Evolutionary conservation across 1,140 invertebrate species (phyloP).

Genomic region (Zaprionus inermis): DNA sequence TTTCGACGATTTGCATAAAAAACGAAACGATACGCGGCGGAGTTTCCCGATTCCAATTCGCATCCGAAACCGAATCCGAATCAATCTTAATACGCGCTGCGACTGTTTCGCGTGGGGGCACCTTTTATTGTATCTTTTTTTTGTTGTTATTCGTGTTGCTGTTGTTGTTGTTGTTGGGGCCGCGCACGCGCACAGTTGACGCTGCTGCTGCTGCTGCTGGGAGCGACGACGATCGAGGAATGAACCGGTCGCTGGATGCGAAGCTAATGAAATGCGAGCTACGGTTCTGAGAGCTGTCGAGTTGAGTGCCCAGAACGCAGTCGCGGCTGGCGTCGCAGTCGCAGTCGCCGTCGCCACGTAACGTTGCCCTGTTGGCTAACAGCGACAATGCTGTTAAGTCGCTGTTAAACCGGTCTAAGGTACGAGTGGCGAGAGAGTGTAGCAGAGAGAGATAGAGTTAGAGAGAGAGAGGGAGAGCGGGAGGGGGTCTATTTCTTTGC

Average conservation of each 20-base stretch:
- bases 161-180: slow-evolving; percentile 28
- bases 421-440: slow-evolving; percentile 6
- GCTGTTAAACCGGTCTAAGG: slow-evolving; percentile 67
- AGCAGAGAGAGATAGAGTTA: not conserved
- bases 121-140: slow-evolving; percentile 28
- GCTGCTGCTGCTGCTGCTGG: slow-evolving; percentile 2
- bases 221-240: slow-evolving; percentile 37
- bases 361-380: slow-evolving; percentile 53
- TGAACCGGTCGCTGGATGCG: slow-evolving; percentile 73
- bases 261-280: slow-evolving; percentile 74
- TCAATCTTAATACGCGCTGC: slow-evolving; percentile 5
- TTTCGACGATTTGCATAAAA: slow-evolving; percentile 65
- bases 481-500: slow-evolving; percentile 16
- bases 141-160: slow-evolving; percentile 18
- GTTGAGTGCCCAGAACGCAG: slow-evolving; percentile 74
- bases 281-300: slow-evolving; percentile 62
- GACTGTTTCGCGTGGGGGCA: slow-evolving; percentile 42
- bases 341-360: slow-evolving; percentile 7
- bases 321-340: slow-evolving; percentile 6
- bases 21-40: slow-evolving; percentile 40
- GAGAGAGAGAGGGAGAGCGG: not conserved
- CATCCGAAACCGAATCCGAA: slow-evolving; percentile 2
- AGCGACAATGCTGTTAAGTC: slow-evolving; percentile 44
- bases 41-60: slow-evolving; percentile 14
- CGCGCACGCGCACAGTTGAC: slow-evolving; percentile 70